phyloP scores from a whole-genome alignment of 92 coral and sea anemone species.

The Siderastrea radians region DNA sequence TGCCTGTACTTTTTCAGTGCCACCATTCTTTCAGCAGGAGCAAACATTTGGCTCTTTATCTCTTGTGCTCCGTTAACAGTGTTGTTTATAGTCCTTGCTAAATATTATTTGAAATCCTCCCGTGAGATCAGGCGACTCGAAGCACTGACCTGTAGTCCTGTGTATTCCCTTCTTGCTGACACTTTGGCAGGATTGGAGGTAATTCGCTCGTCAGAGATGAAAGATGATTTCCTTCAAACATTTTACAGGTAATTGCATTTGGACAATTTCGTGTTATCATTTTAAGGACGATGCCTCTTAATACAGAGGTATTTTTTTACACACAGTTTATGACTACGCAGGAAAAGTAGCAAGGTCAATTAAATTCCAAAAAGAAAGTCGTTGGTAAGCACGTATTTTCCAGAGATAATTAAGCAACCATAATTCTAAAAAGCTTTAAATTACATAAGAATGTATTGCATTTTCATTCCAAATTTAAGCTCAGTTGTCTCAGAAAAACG shows the following conservation, averaged over 20 bases:
- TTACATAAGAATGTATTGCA: too few relatives aligned
- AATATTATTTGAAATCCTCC: conserved; percentile 64
- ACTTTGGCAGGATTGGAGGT: conserved; percentile 54
- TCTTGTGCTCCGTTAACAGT: conserved; percentile 53
- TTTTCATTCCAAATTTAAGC: too few relatives aligned
- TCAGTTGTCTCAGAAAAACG: too few relatives aligned
- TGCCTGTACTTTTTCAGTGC: conserved; percentile 37
- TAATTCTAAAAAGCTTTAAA: too few relatives aligned
- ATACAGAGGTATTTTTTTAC: too few relatives aligned
- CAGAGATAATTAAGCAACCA: too few relatives aligned
- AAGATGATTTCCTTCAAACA: conserved; percentile 33
- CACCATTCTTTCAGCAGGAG: conserved; percentile 42
- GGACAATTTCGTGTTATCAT: too few relatives aligned
- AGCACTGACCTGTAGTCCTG: conserved; percentile 61
- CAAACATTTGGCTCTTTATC: conserved; percentile 59
- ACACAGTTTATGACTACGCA: too few relatives aligned
- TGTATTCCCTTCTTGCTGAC: conserved; percentile 63
- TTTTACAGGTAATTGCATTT: conserved; percentile 31
- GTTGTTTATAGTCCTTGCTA: conserved; percentile 49
- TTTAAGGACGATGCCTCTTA: too few relatives aligned
- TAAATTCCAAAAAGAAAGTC: too few relatives aligned
- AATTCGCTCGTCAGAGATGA: conserved; percentile 55
- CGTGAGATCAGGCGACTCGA: conserved; percentile 66
- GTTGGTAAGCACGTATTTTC: too few relatives aligned
- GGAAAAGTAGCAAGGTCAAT: too few relatives aligned